Base-by-base conservation (phyloP, 1,140 invertebrate genomes). In the Melitaea cinxia region DNA sequence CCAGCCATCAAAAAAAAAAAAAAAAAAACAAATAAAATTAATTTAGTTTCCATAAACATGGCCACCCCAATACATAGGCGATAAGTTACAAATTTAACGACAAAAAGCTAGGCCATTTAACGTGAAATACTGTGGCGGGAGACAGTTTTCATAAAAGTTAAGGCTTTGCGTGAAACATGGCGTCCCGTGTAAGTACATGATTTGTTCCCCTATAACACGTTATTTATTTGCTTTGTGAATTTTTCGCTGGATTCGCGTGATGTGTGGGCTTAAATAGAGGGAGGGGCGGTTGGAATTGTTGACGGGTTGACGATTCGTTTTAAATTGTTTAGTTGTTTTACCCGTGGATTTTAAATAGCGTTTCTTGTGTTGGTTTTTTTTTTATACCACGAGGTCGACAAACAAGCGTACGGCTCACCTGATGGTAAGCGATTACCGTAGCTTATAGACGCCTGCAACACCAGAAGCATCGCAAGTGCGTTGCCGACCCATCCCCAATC, bases 81-180 rank as follows among this genome's bases (percentile, higher is more conserved):
- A 82, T 86, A 83, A 84, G 73, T 86, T 82, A 84, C 82, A 81
- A 84, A 82, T 82, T 81, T 82, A 84, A 80, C 79, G 76, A 82
- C 82, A 84, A 83, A 82, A 84, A 84, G 79, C 80, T 82, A 72
- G 61, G 58, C 80, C 83, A 83, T 84, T 86, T 87, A 83, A 83
- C 79, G 75, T 85, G 77, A 85, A 81, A 85, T 83, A 83, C 79
- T 72, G 82, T 67, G 69, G 65, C 69, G 61, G 68, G 67, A 73
- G 76, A 78, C 82, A 76, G 83, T 70, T 78, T 75, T 77, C 82
- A 83, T 83, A 82, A 83, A 82, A 80, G 78, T 80, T 81, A 75
- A 73, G 73, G 71, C 70, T 70, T 66, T 70, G 57, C 70, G 70
- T 73, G 72, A 75, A 72, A 72, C 75, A 76, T 57, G 56, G 70